Conservation (phyloP, 2,113 vertebrate genomes). For the Labeo rohita region DNA sequence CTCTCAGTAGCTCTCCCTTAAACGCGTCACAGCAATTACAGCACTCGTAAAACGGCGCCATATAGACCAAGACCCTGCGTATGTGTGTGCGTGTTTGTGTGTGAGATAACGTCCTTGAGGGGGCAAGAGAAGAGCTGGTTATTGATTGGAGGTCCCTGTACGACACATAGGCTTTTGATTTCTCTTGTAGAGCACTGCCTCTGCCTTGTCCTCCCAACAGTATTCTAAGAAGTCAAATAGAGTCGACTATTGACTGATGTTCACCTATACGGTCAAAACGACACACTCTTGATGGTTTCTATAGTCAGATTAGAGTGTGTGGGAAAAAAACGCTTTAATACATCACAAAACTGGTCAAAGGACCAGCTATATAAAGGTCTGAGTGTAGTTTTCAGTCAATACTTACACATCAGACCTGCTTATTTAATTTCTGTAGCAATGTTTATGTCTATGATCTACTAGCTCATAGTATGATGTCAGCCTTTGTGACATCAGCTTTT, state of each 20-base stretch:
- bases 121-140: constrained; percentile 53
- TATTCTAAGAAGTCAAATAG: constrained; percentile 15
- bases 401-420: neutral
- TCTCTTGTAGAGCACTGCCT: constrained; percentile 45
- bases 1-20: constrained; percentile 41
- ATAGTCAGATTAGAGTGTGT: neutral
- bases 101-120: constrained; percentile 58
- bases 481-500: neutral
- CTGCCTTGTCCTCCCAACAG: constrained; percentile 25
- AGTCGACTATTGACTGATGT: constrained; percentile 32
- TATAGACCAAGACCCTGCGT: constrained; percentile 45
- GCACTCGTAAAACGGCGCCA: constrained; percentile 60
- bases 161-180: constrained; percentile 54
- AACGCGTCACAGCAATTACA: constrained; percentile 60
- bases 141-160: constrained; percentile 60
- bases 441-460: too few species aligned
- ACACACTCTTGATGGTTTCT: neutral
- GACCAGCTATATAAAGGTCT: neutral
- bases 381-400: neutral
- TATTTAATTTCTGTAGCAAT: neutral
- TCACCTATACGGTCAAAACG: neutral
- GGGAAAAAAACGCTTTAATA: neutral
- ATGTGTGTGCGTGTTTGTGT: constrained; percentile 41
- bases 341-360: neutral
- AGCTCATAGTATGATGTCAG: neutral